phyloP scores from a whole-genome alignment of 2,888 invertebrate species.

The Arctia plantaginis region DNA sequence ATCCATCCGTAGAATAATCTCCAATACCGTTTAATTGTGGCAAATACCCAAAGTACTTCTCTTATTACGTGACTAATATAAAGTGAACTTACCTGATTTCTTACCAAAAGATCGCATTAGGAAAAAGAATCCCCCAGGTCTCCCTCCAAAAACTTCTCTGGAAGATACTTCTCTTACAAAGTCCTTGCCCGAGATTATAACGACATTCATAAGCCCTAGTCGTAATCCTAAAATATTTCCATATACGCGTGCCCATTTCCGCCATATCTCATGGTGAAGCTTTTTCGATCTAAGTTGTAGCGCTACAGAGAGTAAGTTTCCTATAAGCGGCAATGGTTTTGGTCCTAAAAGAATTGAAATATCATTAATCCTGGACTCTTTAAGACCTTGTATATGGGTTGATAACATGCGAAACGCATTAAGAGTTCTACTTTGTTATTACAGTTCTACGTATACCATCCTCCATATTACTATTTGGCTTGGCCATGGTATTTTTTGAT shows the following conservation, averaged over 20 bases:
- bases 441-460: background rate
- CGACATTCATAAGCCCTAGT: slow-evolving; percentile 87
- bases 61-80: background rate
- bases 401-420: no score
- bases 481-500: no score
- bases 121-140: slow-evolving; percentile 91
- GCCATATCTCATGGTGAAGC: slow-evolving; percentile 87
- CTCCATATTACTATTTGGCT: no score
- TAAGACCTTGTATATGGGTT: background rate
- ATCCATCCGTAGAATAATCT: background rate
- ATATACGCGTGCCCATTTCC: slow-evolving; percentile 85
- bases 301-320: slow-evolving; percentile 72
- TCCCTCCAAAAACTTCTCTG: slow-evolving; percentile 89
- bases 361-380: background rate
- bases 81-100: slow-evolving; percentile 86
- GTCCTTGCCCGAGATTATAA: slow-evolving; percentile 88
- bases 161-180: slow-evolving; percentile 88
- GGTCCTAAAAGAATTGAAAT: slow-evolving; percentile 68
- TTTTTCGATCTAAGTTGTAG: slow-evolving; percentile 64
- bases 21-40: background rate
- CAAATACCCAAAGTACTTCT: background rate
- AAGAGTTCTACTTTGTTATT: background rate
- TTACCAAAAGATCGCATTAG: slow-evolving; percentile 89
- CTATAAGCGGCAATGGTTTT: slow-evolving; percentile 68
- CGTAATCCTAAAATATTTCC: slow-evolving; percentile 89